Base-by-base conservation (phyloP, 2,888 invertebrate species). In the Stratiomys singularior region DNA sequence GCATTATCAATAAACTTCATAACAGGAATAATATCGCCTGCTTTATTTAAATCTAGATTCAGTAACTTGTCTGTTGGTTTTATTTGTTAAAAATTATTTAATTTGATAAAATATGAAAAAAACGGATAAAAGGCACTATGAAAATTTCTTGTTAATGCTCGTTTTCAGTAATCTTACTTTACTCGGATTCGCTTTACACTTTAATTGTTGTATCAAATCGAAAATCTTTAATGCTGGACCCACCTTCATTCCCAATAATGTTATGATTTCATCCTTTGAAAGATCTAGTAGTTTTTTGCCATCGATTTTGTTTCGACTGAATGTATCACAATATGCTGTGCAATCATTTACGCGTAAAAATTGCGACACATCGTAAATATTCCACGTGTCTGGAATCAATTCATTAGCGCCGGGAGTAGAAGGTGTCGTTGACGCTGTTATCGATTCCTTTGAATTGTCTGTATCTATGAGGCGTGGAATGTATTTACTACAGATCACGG, bases 211-310 rank as follows among this genome's bases (percentile, higher is more conserved):
- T 84, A 98, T 95, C 81, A 98, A 90, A 88, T 97, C 96, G 85
- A 91, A 94, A 83, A 98, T 96, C 89, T 97, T 97, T 79, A 98
- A 87, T 21, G 97, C 96, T 7, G 97, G 97, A 1, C 97, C 97
- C 78, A 98, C 96, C 90, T 97, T 97, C 91, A 95, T 96, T 82
- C 95, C 94, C 27, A 96, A 92, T 80, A 96, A 89, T 83, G 93
- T 94, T 82, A 97, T 92, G 80, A 98, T 94, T 88, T 97, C 94
- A 85, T 97, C 96, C 88, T 97, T 96, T 71, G 93, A 93, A 78
- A 98, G 88, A 81, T 92, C 90, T 79, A 97, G 88, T 84, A 98
- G 89, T 84, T 91, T 91, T 79, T 93, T 91, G 0, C 98, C 97
- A 82, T 94, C 94, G 80, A 97, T 92, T 86, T 92, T 92, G 90